A percentile compares a stretch with the other conserved stretches of the same genome.
phyloP scores from a whole-genome alignment of 2,888 invertebrate genomes.

The Acleris literana region DNA sequence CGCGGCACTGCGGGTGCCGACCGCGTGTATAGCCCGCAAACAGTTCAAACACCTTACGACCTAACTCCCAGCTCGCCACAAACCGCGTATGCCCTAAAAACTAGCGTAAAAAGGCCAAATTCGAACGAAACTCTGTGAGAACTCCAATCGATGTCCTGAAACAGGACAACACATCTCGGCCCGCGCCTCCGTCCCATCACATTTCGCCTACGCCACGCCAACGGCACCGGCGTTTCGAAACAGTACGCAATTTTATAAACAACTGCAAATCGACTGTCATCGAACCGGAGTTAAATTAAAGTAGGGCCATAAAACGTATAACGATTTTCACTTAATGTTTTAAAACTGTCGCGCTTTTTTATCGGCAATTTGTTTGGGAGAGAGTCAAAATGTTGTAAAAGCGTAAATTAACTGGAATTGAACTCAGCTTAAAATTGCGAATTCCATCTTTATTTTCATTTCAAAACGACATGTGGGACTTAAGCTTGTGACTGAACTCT shows the following conservation, averaged over 20 bases:
- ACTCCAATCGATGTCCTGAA: constrained; percentile 80
- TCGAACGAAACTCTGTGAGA: constrained; percentile 42
- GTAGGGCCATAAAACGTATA: constrained; percentile 51
- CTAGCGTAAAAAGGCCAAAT: constrained; percentile 44
- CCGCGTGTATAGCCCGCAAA: constrained; percentile 67
- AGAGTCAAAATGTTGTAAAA: constrained; percentile 6
- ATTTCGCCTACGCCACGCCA: constrained; percentile 48
- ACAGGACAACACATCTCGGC: constrained; percentile 79
- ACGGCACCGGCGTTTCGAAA: constrained; percentile 55
- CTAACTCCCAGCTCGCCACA: constrained; percentile 50
- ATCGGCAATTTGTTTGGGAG: constrained; percentile 11
- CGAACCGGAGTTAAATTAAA: constrained; percentile 60
- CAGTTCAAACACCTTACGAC: constrained; percentile 59
- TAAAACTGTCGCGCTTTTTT: constrained; percentile 2
- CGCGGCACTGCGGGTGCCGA: constrained; percentile 77
- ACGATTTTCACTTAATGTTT: constrained; percentile 32
- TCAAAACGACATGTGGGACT: not conserved
- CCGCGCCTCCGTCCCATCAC: constrained; percentile 62
- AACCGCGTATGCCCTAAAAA: constrained; percentile 46
- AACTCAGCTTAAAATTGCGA: not conserved
- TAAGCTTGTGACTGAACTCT: not conserved
- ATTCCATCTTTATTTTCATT: constrained; percentile 2
- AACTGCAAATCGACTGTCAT: constrained; percentile 49
- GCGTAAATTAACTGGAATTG: not conserved
- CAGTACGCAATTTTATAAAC: constrained; percentile 60